Conservation (phyloP, 1,140 invertebrate genomes). For the Oscheius sp. region DNA sequence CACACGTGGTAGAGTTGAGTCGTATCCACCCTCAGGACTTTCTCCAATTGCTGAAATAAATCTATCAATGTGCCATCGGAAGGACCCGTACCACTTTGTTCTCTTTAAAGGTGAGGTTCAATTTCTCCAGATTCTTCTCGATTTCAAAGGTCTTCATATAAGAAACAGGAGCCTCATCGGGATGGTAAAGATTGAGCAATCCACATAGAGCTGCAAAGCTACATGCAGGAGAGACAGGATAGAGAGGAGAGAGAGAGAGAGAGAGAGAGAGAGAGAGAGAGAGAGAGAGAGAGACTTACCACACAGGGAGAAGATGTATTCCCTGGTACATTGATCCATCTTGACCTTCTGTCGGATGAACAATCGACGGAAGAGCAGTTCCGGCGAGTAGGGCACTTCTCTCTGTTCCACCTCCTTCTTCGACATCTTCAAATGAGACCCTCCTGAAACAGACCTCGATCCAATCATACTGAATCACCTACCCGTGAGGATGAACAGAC, state of each 20-base stretch:
- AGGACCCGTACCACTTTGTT: neutral
- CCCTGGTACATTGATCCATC: neutral
- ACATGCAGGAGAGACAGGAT: too few species aligned
- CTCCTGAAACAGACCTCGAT: too few species aligned
- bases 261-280: neutral
- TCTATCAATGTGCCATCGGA: too few species aligned
- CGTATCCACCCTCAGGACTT: neutral
- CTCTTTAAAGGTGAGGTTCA: neutral
- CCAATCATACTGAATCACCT: too few species aligned
- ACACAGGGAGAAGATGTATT: neutral
- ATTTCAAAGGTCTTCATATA: neutral
- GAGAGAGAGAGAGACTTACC: neutral
- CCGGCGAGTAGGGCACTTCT: neutral
- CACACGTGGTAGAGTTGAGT: neutral
- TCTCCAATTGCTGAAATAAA: neutral
- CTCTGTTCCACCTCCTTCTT: neutral
- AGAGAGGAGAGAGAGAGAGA: neutral
- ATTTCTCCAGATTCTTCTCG: neutral
- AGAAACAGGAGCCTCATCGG: neutral
- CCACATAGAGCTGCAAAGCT: neutral
- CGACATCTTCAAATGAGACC: neutral
- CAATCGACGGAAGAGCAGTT: neutral
- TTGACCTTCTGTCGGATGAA: neutral
- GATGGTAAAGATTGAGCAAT: neutral
- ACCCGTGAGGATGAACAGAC: neutral